These are phyloP conservation scores for Petrolisthes cinctipes DNA, from an alignment of 2,888 invertebrate genomes.

Conservation along the genomic window DNA sequence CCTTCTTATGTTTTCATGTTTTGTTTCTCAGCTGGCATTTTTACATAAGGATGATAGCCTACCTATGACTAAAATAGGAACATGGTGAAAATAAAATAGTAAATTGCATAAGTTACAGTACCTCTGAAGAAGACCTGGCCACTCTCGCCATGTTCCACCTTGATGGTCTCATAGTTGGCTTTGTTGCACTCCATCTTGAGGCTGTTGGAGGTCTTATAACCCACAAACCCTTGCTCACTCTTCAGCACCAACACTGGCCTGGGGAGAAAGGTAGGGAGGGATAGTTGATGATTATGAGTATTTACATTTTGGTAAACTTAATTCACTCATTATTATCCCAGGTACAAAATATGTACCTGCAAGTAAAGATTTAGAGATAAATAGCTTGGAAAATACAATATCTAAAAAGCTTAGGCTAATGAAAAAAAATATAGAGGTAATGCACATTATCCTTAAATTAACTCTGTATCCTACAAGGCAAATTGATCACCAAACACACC, in stretches of 20 bases:
- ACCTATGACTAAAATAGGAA: neutral
- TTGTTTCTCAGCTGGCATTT: neutral
- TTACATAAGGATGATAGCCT: neutral
- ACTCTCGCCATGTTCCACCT: conserved; percentile 88
- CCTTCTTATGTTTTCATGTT: neutral
- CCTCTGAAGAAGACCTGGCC: conserved; percentile 93
- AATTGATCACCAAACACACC: too few species aligned
- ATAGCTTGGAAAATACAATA: too few species aligned
- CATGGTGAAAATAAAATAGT: conserved; percentile 54
- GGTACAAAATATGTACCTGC: too few species aligned
- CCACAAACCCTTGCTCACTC: conserved; percentile 96
- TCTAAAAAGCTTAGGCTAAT: too few species aligned
- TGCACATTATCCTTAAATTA: too few species aligned
- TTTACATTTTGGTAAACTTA: too few species aligned
- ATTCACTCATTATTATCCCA: too few species aligned
- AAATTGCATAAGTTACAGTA: conserved; percentile 68
- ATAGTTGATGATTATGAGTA: too few species aligned
- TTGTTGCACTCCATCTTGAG: conserved; percentile 94
- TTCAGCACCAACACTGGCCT: conserved; percentile 93
- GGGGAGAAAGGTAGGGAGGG: conserved; percentile 65
- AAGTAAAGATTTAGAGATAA: too few species aligned
- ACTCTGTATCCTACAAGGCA: too few species aligned
- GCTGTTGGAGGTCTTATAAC: conserved; percentile 83
- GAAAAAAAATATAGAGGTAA: too few species aligned
- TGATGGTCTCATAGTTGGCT: conserved; percentile 92